These are phyloP conservation scores for Contarinia nasturtii DNA, from an alignment of 1,140 invertebrate genomes.

Conservation along the genomic window DNA sequence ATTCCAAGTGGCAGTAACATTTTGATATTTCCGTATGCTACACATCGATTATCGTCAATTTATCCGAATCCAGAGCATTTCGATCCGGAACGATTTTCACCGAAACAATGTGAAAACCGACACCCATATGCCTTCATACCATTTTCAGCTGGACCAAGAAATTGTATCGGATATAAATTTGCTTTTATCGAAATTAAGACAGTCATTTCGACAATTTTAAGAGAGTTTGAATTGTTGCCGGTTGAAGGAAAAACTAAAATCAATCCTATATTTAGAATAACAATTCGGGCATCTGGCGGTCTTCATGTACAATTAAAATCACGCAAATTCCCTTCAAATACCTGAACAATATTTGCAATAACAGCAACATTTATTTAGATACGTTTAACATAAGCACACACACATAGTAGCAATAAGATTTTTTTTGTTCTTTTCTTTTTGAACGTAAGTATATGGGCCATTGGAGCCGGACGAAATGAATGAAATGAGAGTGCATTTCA, in stretches of 20 bases:
- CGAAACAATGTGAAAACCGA: constrained; percentile 29
- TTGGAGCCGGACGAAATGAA: no score
- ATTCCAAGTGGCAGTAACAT: constrained; percentile 24
- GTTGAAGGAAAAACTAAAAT: constrained; percentile 27
- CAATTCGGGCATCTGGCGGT: constrained; percentile 31
- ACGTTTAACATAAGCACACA: no score
- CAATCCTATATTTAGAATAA: constrained; percentile 29
- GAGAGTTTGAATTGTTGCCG: constrained; percentile 30
- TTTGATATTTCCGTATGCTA: constrained; percentile 29
- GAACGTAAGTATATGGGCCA: no score
- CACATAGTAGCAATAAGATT: no score
- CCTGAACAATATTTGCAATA: no score
- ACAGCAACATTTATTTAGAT: no score
- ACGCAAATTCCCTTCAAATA: no score
- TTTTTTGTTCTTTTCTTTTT: no score
- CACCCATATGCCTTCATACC: constrained; percentile 45
- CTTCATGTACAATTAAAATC: constrained; percentile 27
- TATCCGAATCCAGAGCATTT: constrained; percentile 53
- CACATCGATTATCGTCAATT: constrained; percentile 42
- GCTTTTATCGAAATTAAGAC: constrained; percentile 53
- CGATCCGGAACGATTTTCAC: constrained; percentile 48
- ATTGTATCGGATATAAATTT: constrained; percentile 41
- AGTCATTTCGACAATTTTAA: constrained; percentile 38
- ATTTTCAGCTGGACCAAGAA: constrained; percentile 40
- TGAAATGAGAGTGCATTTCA: no score